Conservation (phyloP, 2,113 vertebrate genomes). For the Anarrhichthys ocellatus region DNA sequence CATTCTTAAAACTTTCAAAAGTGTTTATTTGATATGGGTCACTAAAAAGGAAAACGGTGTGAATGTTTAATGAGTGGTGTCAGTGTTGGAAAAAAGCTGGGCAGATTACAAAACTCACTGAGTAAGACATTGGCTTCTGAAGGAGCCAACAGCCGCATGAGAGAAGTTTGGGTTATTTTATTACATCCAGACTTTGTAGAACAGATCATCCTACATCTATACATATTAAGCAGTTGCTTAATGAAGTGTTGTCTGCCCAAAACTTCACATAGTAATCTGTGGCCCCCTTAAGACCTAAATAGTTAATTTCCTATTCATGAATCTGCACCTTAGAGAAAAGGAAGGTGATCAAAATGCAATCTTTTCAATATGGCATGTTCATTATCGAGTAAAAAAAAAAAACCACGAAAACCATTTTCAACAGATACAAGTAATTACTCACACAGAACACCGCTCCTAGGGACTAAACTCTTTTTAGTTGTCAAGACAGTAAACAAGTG, state of each 20-base stretch:
- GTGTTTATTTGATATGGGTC: slow-evolving; percentile 39
- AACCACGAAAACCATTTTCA: slow-evolving; percentile 32
- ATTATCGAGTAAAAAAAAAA: slow-evolving; percentile 44
- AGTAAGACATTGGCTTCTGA: background rate
- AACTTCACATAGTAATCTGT: slow-evolving; percentile 4
- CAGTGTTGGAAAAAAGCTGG: slow-evolving; percentile 6
- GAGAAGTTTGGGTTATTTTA: slow-evolving; percentile 9
- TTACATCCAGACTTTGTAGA: slow-evolving; percentile 15
- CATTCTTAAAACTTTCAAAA: slow-evolving; percentile 45
- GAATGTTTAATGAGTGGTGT: slow-evolving; percentile 45
- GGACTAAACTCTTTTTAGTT: slow-evolving; percentile 59
- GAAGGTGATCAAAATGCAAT: slow-evolving; percentile 58
- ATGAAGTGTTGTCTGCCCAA: slow-evolving; percentile 40
- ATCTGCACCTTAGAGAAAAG: slow-evolving; percentile 39
- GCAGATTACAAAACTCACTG: slow-evolving; percentile 16
- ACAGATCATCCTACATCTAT: background rate
- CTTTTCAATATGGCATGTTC: slow-evolving; percentile 40
- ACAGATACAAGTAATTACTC: slow-evolving; percentile 63
- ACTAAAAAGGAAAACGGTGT: slow-evolving; percentile 47
- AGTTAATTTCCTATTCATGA: slow-evolving; percentile 40
- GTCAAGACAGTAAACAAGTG: slow-evolving; percentile 74
- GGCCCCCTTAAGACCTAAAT: slow-evolving; percentile 21
- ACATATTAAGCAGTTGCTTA: slow-evolving; percentile 33
- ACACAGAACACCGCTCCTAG: slow-evolving; percentile 37
- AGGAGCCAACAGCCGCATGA: slow-evolving; percentile 13